Evolutionary conservation across 1,140 invertebrate species (phyloP), one percentile per base, ranked within the genome.

Genomic region (Archivesica marissinica): DNA sequence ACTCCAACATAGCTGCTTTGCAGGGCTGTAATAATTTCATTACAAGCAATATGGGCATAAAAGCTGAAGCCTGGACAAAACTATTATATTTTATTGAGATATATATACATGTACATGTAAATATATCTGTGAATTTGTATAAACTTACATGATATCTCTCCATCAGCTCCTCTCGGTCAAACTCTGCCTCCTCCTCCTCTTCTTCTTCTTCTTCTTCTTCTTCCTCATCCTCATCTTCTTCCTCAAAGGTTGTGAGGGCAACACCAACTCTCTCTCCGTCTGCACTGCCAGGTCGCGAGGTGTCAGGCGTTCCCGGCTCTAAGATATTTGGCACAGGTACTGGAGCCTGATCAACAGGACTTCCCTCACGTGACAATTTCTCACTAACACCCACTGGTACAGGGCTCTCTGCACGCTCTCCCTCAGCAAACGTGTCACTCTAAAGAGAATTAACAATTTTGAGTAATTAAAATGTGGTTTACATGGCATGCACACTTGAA

Each of bases 81-180:
- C n/a, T n/a, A n/a, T n/a, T n/a, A n/a, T n/a, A n/a, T n/a, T n/a
- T n/a, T n/a, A n/a, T n/a, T n/a, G n/a, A n/a, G n/a, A n/a, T n/a
- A n/a, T n/a, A n/a, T n/a, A n/a, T n/a, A n/a, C n/a, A n/a, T n/a
- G n/a, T n/a, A n/a, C n/a, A n/a, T n/a, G n/a, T n/a, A n/a, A n/a
- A n/a, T n/a, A n/a, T n/a, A n/a, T n/a, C n/a, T n/a, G n/a, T n/a
- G n/a, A n/a, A n/a, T n/a, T n/a, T n/a, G n/a, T n/a, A 41, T 1
- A 39, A 7, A 90, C 87, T 86, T 86, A 93, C 93, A 89, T 93
- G 91, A 82, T 93, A 94, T 90, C 83, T 91, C 66, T 92, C 92
- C 54, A 94, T 88, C 2, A 94, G 86, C 38, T 87, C 89, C 61
- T 94, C 92, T 80, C 93, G 89, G 66, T 91, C 90, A 88, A 89